Conservation (phyloP, 2,113 vertebrate genomes). For the Oostethus manadensis region DNA sequence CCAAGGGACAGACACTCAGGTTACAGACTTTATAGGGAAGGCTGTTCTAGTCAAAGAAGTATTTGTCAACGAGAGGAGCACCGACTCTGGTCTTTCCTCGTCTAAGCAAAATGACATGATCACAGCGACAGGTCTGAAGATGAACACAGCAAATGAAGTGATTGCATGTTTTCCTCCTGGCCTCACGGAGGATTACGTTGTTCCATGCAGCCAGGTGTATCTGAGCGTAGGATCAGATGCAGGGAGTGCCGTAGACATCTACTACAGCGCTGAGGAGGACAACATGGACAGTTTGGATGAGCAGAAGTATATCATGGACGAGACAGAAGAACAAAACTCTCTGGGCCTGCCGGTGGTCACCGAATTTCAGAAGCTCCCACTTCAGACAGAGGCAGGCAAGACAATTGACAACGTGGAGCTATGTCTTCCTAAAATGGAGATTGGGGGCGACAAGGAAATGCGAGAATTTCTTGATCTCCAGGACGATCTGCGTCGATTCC, state of each 20-base stretch:
- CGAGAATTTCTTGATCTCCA: not conserved
- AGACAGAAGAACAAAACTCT: not conserved
- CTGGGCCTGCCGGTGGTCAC: not conserved
- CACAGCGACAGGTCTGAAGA: not conserved
- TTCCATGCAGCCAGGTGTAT: slow-evolving; percentile 32
- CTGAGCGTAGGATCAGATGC: slow-evolving; percentile 54
- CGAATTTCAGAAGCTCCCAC: not conserved
- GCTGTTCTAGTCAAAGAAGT: slow-evolving; percentile 41
- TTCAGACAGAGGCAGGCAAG: not conserved
- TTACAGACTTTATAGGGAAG: slow-evolving; percentile 26
- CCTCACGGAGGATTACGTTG: not conserved
- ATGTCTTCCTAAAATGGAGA: not conserved
- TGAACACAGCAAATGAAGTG: not conserved
- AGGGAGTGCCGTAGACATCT: slow-evolving; percentile 44
- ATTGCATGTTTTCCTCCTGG: not conserved
- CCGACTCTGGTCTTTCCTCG: not conserved
- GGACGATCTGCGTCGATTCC: not conserved
- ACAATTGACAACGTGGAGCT: not conserved
- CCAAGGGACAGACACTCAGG: slow-evolving; percentile 30
- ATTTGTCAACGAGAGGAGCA: not conserved
- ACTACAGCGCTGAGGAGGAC: slow-evolving; percentile 61
- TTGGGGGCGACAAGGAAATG: not conserved
- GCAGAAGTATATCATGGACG: not conserved
- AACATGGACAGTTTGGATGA: slow-evolving; percentile 24
- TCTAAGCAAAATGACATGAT: slow-evolving; percentile 1